Percentiles rank a stretch among this genome's conserved stretches.
These are phyloP conservation scores for Eudasyphora cyanicolor DNA, from an alignment of 2,888 invertebrate species.

Conservation along the genomic window DNA sequence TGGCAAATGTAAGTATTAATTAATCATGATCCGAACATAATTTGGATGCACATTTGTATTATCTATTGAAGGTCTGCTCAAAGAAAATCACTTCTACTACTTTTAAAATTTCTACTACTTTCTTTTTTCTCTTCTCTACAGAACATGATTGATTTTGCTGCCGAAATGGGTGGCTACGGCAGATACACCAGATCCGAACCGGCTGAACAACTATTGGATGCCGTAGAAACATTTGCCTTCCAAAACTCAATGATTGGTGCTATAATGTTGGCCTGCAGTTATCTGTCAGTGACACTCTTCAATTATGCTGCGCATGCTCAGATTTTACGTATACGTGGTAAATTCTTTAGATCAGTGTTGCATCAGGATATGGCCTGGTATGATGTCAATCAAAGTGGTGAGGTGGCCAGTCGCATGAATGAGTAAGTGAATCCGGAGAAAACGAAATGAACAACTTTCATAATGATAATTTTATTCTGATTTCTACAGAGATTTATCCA, in stretches of 20 bases:
- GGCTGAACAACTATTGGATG: constrained; percentile 80
- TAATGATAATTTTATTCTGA: background rate
- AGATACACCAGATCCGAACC: constrained; percentile 67
- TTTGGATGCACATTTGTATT: too few relatives aligned
- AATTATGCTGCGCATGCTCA: constrained; percentile 86
- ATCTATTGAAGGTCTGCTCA: too few relatives aligned
- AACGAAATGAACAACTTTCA: background rate
- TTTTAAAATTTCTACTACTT: too few relatives aligned
- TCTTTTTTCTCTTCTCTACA: constrained; percentile 52
- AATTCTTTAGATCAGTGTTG: constrained; percentile 85
- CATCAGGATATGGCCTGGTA: constrained; percentile 89
- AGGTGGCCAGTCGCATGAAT: constrained; percentile 87
- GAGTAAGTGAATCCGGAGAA: constrained; percentile 82
- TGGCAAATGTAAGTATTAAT: constrained; percentile 83
- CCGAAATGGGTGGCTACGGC: constrained; percentile 68
- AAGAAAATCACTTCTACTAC: too few relatives aligned
- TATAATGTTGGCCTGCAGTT: constrained; percentile 83
- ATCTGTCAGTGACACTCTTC: constrained; percentile 84
- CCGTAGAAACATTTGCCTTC: constrained; percentile 82
- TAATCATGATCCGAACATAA: too few relatives aligned
- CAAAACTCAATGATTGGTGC: constrained; percentile 84
- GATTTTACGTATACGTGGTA: constrained; percentile 83
- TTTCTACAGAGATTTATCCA: constrained; percentile 84
- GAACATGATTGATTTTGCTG: constrained; percentile 75
- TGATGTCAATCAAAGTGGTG: constrained; percentile 86